These are phyloP conservation scores for Aleiodes sp. DNA, from an alignment of 1,140 invertebrate species.

Conservation along the genomic window DNA sequence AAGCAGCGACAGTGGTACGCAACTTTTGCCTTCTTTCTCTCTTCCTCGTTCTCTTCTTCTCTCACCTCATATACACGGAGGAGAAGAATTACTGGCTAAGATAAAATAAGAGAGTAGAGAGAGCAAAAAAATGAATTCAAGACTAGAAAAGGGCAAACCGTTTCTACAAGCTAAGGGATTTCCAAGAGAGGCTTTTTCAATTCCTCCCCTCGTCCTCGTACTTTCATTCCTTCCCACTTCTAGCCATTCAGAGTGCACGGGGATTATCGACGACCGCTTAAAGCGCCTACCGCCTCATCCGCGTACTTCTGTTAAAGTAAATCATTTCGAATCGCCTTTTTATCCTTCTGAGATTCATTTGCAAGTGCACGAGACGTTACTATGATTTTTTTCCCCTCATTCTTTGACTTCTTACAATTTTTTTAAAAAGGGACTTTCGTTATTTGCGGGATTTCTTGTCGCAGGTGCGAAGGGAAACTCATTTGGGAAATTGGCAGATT, in stretches of 20 bases:
- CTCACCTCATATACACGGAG: neutral
- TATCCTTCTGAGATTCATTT: neutral
- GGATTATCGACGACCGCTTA: neutral
- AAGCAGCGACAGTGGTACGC: neutral
- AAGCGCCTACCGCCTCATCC: neutral
- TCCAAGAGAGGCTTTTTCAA: neutral
- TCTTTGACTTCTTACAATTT: too few species aligned
- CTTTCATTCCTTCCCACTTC: too few species aligned
- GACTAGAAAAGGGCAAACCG: neutral
- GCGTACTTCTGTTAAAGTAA: neutral
- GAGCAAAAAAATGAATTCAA: constrained; percentile 5
- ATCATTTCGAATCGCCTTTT: constrained; percentile 2
- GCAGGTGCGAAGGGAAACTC: too few species aligned
- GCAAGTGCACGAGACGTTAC: neutral
- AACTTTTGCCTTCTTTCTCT: neutral
- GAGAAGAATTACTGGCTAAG: neutral
- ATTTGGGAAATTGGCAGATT: too few species aligned
- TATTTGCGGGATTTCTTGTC: too few species aligned
- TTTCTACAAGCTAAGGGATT: neutral
- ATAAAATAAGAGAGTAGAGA: neutral
- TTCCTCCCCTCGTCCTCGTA: too few species aligned
- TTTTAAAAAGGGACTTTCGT: too few species aligned
- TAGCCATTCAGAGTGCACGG: neutral
- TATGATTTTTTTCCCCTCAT: neutral
- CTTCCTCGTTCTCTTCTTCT: neutral